Conservation (phyloP, 2,113 vertebrate species). For the Sinocyclocheilus maitianheensis region DNA sequence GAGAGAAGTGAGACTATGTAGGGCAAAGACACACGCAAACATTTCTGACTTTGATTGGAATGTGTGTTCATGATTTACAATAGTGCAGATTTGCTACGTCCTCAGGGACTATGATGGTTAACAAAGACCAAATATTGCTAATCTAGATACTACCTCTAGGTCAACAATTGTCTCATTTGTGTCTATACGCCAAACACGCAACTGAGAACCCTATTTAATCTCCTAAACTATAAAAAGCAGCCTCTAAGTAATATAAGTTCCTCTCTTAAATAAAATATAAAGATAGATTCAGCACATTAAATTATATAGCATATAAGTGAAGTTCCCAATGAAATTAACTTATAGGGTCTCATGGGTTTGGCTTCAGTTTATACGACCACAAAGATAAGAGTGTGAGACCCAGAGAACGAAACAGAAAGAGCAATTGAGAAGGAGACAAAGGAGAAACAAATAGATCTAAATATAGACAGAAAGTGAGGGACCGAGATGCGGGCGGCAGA, state of each 20-base stretch:
- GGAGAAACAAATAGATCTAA: constrained; percentile 6
- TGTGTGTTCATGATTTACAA: not conserved
- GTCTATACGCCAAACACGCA: not conserved
- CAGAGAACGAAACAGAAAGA: not conserved
- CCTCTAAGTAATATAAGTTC: not conserved
- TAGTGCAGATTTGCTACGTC: not conserved
- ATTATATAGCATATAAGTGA: not conserved
- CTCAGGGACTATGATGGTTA: not conserved
- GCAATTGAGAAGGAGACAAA: constrained; percentile 26
- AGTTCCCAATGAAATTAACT: not conserved
- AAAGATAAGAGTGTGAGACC: not conserved
- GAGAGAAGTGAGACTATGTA: not conserved
- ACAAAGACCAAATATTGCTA: not conserved
- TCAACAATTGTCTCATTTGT: not conserved
- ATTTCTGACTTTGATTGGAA: not conserved
- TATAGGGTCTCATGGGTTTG: not conserved
- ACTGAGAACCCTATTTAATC: not conserved
- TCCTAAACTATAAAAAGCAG: not conserved
- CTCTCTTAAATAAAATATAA: not conserved
- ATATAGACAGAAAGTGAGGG: constrained; percentile 34
- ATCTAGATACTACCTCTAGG: not conserved
- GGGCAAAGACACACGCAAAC: not conserved
- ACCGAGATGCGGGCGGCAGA: constrained; percentile 36
- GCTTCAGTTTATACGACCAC: not conserved
- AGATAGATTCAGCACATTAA: not conserved